Base-by-base conservation (phyloP, 2,888 invertebrate species). In the Brachypalpus laphriformis region DNA sequence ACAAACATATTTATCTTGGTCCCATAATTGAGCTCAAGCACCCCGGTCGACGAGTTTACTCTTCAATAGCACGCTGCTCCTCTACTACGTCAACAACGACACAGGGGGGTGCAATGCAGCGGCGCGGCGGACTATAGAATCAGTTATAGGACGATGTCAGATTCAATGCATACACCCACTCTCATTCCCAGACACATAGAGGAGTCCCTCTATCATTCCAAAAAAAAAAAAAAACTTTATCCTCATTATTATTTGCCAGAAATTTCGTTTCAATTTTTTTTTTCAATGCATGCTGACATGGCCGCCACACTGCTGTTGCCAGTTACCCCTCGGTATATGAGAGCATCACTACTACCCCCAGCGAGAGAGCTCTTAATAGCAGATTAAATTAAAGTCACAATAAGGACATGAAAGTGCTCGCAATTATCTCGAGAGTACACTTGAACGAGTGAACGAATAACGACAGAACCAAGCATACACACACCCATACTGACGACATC, bases 301-400 rank as follows among this genome's bases (percentile, higher is more conserved):
- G 65, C 56, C 16, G 6, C 20, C 37, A 8, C 11, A 8, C 16
- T 22, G 11, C 20, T 42, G 2, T 57, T 16, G 51, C 37, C 51
- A 47, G 16, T 22, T 49, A 57, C 56, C 57, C 49, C n/a, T 34
- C 20, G 16, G 47, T 47, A 3, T 47, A 16, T 20, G 42, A 9
- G n/a, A 7, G 76, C n/a, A 20, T 47, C 42, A 28, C 70, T 40
- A 49, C 25, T 47, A 18, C 20, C 63, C 57, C 40, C 59, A 42
- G 57, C 68, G 70, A 70, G 71, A 71, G 71, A 20, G 66, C 83
- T 83, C 83, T 83, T 70, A 76, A 81, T 59, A 81, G 75, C 81
- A 85, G 85, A 85, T 85, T 85, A 81, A 85, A 85, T 85, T 85
- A 85, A 85, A 81, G 81, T 85, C 85, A 81, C 85, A 81, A 85